These are phyloP conservation scores for Aspidiotus destructor DNA, from an alignment of 2,888 invertebrate genomes.

Conservation along the genomic window DNA sequence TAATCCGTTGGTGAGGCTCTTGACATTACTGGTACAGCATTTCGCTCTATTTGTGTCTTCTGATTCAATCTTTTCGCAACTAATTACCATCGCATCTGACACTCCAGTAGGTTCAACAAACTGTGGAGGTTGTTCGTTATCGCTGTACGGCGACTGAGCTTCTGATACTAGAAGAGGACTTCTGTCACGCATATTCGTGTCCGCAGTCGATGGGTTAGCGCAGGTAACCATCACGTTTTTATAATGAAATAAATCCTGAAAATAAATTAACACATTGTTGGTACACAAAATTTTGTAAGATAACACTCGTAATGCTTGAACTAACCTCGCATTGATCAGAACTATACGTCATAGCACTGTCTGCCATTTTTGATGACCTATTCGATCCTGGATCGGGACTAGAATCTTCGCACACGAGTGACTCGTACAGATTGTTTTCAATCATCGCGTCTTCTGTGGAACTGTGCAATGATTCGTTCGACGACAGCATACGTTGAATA, in stretches of 20 bases:
- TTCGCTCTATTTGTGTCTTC: too few relatives aligned
- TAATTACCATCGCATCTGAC: too few relatives aligned
- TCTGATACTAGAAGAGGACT: constrained; percentile 16
- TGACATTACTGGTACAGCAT: too few relatives aligned
- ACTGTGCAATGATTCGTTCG: constrained; percentile 22
- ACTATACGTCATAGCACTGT: background rate
- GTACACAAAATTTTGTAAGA: too few relatives aligned
- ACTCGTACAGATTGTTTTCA: constrained; percentile 35
- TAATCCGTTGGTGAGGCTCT: too few relatives aligned
- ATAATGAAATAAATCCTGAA: constrained; percentile 7
- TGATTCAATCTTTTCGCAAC: too few relatives aligned
- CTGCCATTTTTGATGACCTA: background rate
- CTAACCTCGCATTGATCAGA: constrained; percentile 8
- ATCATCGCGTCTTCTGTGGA: constrained; percentile 33
- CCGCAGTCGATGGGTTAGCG: background rate
- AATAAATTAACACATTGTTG: constrained; percentile 3
- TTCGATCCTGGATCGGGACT: constrained; percentile 33
- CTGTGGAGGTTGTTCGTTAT: constrained; percentile 9
- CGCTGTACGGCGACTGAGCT: constrained; percentile 22
- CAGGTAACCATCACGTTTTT: constrained; percentile 16
- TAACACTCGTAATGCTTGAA: background rate
- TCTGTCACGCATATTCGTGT: background rate
- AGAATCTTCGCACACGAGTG: constrained; percentile 35
- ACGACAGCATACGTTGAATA: background rate
- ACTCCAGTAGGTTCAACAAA: background rate